A percentile compares a stretch with the other conserved stretches of the same genome.
Conservation (phyloP, 2,888 invertebrate species). For the Byasa hedistus region DNA sequence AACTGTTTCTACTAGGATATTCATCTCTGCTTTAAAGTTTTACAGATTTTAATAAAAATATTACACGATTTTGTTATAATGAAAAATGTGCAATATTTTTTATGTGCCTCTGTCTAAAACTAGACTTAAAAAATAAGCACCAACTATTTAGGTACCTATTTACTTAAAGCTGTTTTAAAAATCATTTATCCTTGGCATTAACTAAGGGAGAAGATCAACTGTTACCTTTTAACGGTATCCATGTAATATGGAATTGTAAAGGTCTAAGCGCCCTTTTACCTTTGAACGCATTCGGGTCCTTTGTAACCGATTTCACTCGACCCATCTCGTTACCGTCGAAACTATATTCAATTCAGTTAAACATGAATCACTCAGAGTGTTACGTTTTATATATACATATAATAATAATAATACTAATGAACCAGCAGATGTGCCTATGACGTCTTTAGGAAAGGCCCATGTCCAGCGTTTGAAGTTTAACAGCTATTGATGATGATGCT, state of each 20-base stretch:
- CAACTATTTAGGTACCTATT: not conserved
- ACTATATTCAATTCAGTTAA: slow-evolving; percentile 15
- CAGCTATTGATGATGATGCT: no score
- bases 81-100: no score
- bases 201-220: slow-evolving; percentile 9
- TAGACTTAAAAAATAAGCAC: no score
- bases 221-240: slow-evolving; percentile 13
- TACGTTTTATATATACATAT: not conserved
- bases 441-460: no score
- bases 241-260: slow-evolving; percentile 21
- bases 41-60: no score
- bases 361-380: slow-evolving; percentile 1
- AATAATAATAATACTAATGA: not conserved
- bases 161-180: not conserved
- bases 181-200: not conserved
- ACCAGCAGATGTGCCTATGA: no score
- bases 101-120: no score
- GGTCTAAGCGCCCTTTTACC: slow-evolving; percentile 13
- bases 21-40: no score
- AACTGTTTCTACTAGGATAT: no score
- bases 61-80: no score
- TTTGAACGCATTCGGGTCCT: not conserved
- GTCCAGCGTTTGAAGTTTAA: no score
- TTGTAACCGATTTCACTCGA: slow-evolving; percentile 21
- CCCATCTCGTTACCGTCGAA: slow-evolving; percentile 11